phyloP scores from a whole-genome alignment of 2,888 invertebrate genomes.

The Perizoma flavofasciatum region DNA sequence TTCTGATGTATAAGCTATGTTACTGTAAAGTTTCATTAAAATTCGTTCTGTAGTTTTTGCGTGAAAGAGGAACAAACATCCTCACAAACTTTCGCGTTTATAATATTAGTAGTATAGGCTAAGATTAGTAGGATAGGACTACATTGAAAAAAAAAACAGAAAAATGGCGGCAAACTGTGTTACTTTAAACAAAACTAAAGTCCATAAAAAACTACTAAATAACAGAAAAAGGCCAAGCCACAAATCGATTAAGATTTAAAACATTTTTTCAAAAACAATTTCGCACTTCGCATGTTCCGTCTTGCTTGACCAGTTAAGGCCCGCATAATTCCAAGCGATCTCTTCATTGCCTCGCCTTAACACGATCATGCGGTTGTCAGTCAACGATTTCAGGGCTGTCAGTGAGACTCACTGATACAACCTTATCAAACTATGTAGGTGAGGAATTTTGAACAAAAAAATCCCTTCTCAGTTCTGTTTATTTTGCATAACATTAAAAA shows the following conservation, averaged over 20 bases:
- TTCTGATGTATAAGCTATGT: no score
- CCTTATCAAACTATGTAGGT: slow-evolving; percentile 14
- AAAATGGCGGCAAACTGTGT: no score
- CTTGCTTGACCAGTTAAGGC: slow-evolving; percentile 4
- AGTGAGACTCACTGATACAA: slow-evolving; percentile 12
- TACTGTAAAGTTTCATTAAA: no score
- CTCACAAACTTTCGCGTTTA: no score
- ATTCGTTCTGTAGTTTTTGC: no score
- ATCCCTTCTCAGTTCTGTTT: no score
- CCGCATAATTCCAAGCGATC: slow-evolving; percentile 7
- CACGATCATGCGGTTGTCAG: slow-evolving; percentile 30
- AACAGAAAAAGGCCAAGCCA: background rate
- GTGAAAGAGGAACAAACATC: no score
- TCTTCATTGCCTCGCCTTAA: slow-evolving; percentile 33
- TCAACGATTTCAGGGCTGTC: slow-evolving; percentile 36
- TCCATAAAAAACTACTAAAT: background rate
- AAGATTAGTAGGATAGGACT: no score
- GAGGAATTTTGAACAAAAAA: background rate
- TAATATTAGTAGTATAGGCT: no score
- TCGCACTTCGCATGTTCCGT: background rate
- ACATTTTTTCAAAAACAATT: background rate
- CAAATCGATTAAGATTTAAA: background rate
- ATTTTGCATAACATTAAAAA: no score
- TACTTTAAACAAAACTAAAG: no score
- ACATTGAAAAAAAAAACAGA: no score